Evolutionary conservation across 2,888 invertebrate species (phyloP), one percentile per base, ranked within the genome.

Genomic region (Pandemis cinnamomeana): DNA sequence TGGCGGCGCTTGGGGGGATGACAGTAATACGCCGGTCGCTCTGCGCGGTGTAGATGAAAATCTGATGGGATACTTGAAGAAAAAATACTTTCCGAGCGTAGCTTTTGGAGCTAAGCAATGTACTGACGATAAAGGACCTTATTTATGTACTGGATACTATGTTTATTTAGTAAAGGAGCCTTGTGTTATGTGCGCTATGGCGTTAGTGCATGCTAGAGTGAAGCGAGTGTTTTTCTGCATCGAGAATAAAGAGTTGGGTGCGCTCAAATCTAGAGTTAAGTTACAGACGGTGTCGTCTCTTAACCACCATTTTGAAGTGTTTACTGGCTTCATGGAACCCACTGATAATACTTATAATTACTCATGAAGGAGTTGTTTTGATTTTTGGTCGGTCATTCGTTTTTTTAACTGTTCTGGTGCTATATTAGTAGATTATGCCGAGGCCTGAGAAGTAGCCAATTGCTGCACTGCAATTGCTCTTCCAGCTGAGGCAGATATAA

Each of bases 141-240:
- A 98, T 87, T 90, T 98, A 66, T 98, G 98, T 89, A 98, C 99
- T 0, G 97, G 97, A 2, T 98, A 97, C 88, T 96, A 98, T 91
- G 90, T 97, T 2, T 99, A 98, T 85, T 87, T 97, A 60, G 95
- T 97, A 0, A 95, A 95, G 76, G 99, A 99, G 87, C 99, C 99
- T 0, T 99, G 99, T 90, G 86, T 97, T 0, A 98, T 99, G 97
- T 99, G 99, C 91, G 95, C 98, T 0, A 99, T 99, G 99, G 99
- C 97, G 0, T 91, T 99, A 71, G 95, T 99, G 0, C 99, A 99
- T 88, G 98, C 98, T n/a, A 94, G 99, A 77, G 96, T 96, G 0
- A 96, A 96, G 70, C 95, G 97, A 74, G 96, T 99, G 2, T 99
- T 99, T 87, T 99, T 96, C 85, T 95, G 95, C 6, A 84, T 91